Base-by-base conservation (phyloP, 1,140 invertebrate genomes). In the Rhyacophila brunnea region DNA sequence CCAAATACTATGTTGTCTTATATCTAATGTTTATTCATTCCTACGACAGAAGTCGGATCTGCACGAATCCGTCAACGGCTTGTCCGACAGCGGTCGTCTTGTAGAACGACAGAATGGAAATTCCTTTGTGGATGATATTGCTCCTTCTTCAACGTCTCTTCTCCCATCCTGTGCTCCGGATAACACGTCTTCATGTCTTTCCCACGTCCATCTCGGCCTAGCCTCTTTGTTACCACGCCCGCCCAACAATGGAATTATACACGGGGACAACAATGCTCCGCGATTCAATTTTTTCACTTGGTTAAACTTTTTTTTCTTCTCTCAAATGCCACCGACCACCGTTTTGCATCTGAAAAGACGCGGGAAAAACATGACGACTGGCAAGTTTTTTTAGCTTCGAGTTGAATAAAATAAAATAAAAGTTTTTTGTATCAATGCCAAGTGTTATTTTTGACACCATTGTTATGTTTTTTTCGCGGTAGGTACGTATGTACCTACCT, bases 191-290 rank as follows among this genome's bases (percentile, higher is more conserved):
- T 17, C 55, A 32, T 14, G 44, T 55, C 51, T 60, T 62, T 62
- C 60, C 60, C 60, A 62, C 60, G 55, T 58, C 54, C 34, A 17
- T 46, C 3, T 43, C 20, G 47, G 38, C n/a, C 20, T 7, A 18
- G 35, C 28, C 45, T 50, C 46, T 55, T 45, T 55, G 53, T 57
- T 9, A 13, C n/a, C 15, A 28, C 19, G 34, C 40, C 43, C 10
- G 43, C 45, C 38, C 14, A 10, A 62, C 60, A 62, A 62, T 62
- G 44, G 60, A 36, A 62, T 62, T 62, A 50, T 52, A 49, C 60
- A 62, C 60, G 55, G 47, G 23, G 46, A 47, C 52, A 53, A 50
- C 58, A 48, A 53, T 44, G 44, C 49, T 19, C 51, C 60, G 48
- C 38, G 60, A 28, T 46, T 15, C 36, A 57, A 57, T 57, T 57